phyloP scores from a whole-genome alignment of 1,140 invertebrate genomes.

The Drosophila kurseongensis region DNA sequence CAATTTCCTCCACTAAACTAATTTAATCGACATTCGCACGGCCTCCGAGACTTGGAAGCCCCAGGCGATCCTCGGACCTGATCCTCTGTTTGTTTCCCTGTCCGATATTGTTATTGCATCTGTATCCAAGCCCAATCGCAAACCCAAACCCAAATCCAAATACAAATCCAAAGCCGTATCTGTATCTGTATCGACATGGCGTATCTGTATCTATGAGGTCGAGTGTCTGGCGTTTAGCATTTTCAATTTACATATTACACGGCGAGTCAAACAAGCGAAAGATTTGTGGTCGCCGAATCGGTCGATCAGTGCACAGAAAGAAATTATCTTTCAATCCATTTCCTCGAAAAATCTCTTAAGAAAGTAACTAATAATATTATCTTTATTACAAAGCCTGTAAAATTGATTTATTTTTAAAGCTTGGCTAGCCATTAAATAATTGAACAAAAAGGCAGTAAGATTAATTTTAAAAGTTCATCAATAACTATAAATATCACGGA shows the following conservation, averaged over 20 bases:
- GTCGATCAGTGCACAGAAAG: constrained; percentile 3
- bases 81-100: constrained; percentile 21
- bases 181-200: constrained; percentile 36
- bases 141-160: constrained; percentile 5
- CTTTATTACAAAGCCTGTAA: no score
- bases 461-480: no score
- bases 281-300: constrained; percentile 60
- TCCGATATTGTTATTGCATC: constrained; percentile 33
- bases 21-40: constrained; percentile 37
- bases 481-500: no score
- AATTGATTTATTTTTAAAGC: no score
- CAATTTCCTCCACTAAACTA: constrained; percentile 4
- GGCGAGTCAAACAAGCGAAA: constrained; percentile 68
- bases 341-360: no score
- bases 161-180: constrained; percentile 14
- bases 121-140: constrained; percentile 12
- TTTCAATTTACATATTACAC: constrained; percentile 83
- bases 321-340: neutral
- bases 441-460: no score
- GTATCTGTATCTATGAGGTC: constrained; percentile 53
- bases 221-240: constrained; percentile 81
- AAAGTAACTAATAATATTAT: no score
- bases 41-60: constrained; percentile 1
- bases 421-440: no score
- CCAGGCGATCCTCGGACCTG: constrained; percentile 10